A percentile compares a stretch with the other conserved stretches of the same genome.
Conservation (phyloP, 2,888 invertebrate genomes). For the Drosophila monieri region DNA sequence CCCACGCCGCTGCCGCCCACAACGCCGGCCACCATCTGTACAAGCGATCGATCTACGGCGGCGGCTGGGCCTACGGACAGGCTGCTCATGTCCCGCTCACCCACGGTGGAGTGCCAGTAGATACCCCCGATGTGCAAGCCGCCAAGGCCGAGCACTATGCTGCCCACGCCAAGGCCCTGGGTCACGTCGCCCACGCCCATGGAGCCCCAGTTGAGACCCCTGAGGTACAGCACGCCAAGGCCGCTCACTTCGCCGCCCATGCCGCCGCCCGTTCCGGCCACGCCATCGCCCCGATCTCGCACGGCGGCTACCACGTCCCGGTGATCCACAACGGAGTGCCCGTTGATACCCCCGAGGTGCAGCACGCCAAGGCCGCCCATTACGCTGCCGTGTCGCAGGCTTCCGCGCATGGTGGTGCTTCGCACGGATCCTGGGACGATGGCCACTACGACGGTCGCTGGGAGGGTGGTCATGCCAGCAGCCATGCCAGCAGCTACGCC, state of each 20-base stretch:
- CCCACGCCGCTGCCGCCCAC: constrained; percentile 84
- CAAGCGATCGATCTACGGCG: constrained; percentile 83
- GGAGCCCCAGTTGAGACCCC: constrained; percentile 84
- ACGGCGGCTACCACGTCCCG: constrained; percentile 82
- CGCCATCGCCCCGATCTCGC: constrained; percentile 63
- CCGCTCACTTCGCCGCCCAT: constrained; percentile 83
- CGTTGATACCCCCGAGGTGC: constrained; percentile 85
- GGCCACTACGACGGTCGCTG: constrained; percentile 74
- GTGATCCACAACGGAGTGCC: constrained; percentile 84
- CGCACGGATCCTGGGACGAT: constrained; percentile 71
- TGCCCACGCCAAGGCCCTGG: constrained; percentile 82
- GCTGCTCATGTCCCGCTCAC: constrained; percentile 81
- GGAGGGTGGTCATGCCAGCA: constrained; percentile 65
- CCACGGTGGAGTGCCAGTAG: constrained; percentile 84
- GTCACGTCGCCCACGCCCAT: constrained; percentile 76
- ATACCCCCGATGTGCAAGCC: constrained; percentile 85
- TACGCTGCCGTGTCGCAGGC: constrained; percentile 83
- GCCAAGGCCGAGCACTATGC: constrained; percentile 84
- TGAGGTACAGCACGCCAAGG: constrained; percentile 84
- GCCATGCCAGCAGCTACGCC: constrained; percentile 61
- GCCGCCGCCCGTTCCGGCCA: constrained; percentile 82
- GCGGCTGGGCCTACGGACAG: constrained; percentile 77
- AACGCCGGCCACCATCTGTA: constrained; percentile 83
- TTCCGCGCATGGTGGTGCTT: constrained; percentile 59
- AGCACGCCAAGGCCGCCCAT: constrained; percentile 84